Evolutionary conservation across 1,140 invertebrate species (phyloP).

Genomic region (Drosophila orena): DNA sequence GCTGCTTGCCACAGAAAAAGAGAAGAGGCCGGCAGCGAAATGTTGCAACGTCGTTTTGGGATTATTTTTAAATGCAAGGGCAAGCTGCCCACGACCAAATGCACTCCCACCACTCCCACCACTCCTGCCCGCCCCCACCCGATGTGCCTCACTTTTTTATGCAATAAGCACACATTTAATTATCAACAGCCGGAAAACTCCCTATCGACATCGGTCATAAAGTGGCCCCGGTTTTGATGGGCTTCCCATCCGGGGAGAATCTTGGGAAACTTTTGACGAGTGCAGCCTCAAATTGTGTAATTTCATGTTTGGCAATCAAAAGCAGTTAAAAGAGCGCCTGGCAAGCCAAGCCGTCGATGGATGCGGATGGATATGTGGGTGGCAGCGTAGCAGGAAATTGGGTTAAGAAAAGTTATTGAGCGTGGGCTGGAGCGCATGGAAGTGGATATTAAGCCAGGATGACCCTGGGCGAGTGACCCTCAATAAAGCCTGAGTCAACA

Average conservation of each 20-base stretch:
- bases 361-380: slow-evolving; percentile 12
- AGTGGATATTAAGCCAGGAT: slow-evolving; percentile 13
- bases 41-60: slow-evolving; percentile 59
- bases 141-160: slow-evolving; percentile 11
- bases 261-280: slow-evolving; percentile 24
- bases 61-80: slow-evolving; percentile 80
- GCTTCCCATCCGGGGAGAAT: slow-evolving; percentile 13
- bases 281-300: slow-evolving; percentile 36
- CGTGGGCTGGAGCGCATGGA: slow-evolving; percentile 15
- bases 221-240: slow-evolving; percentile 19
- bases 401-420: slow-evolving; percentile 42
- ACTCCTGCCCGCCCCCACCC: background rate
- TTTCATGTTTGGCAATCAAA: slow-evolving; percentile 44
- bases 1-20: slow-evolving; percentile 23
- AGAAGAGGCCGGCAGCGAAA: slow-evolving; percentile 18
- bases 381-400: slow-evolving; percentile 33
- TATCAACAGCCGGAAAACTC: slow-evolving; percentile 40
- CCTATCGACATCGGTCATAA: slow-evolving; percentile 43
- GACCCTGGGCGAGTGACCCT: slow-evolving; percentile 7
- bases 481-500: slow-evolving; percentile 1
- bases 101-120: slow-evolving; percentile 13
- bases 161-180: slow-evolving; percentile 73
- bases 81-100: slow-evolving; percentile 63
- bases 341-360: slow-evolving; percentile 16
- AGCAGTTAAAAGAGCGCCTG: slow-evolving; percentile 31